phyloP scores from a whole-genome alignment of 2,888 invertebrate genomes.

The Drosophila antonietae region DNA sequence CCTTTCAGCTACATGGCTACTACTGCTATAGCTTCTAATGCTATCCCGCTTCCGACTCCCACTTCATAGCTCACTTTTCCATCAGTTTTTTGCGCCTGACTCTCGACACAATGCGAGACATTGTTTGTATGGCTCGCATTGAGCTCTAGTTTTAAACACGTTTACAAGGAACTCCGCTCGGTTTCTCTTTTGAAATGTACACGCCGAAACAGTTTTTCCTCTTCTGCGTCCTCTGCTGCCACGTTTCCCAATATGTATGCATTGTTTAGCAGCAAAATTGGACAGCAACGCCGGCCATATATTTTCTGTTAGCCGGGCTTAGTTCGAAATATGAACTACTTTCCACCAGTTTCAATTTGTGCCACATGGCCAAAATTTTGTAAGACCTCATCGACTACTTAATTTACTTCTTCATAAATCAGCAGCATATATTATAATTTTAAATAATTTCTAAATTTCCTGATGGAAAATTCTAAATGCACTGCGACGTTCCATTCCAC shows the following conservation, averaged over 20 bases:
- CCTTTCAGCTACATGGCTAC: background rate
- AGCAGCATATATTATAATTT: slow-evolving; percentile 24
- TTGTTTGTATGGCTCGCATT: slow-evolving; percentile 48
- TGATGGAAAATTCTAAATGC: slow-evolving; percentile 16
- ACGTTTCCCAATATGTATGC: slow-evolving; percentile 22
- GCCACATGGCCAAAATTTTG: background rate
- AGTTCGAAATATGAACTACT: slow-evolving; percentile 4
- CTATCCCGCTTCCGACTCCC: background rate
- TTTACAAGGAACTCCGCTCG: slow-evolving; percentile 56
- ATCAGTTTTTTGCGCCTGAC: background rate
- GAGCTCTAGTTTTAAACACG: slow-evolving; percentile 61
- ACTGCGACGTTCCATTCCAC: slow-evolving; percentile 18
- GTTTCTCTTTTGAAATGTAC: slow-evolving; percentile 49
- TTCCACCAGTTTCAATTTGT: background rate
- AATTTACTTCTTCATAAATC: background rate
- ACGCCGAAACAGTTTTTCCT: slow-evolving; percentile 43
- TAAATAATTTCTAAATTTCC: slow-evolving; percentile 30
- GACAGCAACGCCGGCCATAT: slow-evolving; percentile 29
- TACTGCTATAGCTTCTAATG: slow-evolving; percentile 3
- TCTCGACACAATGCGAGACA: slow-evolving; percentile 38
- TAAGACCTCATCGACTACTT: background rate
- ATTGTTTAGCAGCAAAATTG: slow-evolving; percentile 37
- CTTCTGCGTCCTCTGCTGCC: background rate
- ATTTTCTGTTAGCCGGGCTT: slow-evolving; percentile 30
- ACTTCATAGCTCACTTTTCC: slow-evolving; percentile 1